A percentile compares a stretch with the other conserved stretches of the same genome.
These are phyloP conservation scores for Maniola hyperantus DNA, from an alignment of 2,888 invertebrate species.

Conservation along the genomic window DNA sequence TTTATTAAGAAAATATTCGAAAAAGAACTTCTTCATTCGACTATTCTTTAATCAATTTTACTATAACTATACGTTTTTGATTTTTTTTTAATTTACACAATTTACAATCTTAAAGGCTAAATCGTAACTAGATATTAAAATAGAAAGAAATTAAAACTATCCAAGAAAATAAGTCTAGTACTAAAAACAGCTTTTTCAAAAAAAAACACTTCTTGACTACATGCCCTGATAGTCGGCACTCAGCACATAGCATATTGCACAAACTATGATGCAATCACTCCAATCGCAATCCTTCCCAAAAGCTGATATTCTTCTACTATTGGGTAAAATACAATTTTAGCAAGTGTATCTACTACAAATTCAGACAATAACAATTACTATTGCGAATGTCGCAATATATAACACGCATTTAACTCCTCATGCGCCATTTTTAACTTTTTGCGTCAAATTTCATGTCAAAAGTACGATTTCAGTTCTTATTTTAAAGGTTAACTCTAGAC, in stretches of 20 bases:
- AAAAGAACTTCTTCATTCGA: conserved; percentile 19
- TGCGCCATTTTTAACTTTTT: too few species aligned
- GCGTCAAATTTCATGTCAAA: too few species aligned
- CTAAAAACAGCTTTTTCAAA: neutral
- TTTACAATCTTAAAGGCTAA: conserved; percentile 34
- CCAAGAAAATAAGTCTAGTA: neutral
- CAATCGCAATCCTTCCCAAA: too few species aligned
- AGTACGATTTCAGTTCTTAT: too few species aligned
- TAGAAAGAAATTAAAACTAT: neutral
- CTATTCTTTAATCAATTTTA: conserved; percentile 1
- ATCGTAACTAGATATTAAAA: conserved; percentile 8
- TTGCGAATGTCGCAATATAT: neutral
- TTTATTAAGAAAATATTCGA: conserved; percentile 25
- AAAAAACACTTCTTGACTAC: neutral
- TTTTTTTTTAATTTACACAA: conserved; percentile 32
- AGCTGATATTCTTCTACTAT: too few species aligned
- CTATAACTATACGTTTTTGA: conserved; percentile 12
- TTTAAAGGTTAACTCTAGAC: too few species aligned
- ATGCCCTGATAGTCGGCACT: neutral
- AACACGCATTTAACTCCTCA: too few species aligned
- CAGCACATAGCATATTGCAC: neutral
- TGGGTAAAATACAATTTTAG: neutral
- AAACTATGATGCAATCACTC: neutral
- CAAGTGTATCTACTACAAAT: too few species aligned
- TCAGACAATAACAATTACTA: neutral